Base-by-base conservation (phyloP, 2,113 vertebrate genomes). In the Thunnus thynnus region DNA sequence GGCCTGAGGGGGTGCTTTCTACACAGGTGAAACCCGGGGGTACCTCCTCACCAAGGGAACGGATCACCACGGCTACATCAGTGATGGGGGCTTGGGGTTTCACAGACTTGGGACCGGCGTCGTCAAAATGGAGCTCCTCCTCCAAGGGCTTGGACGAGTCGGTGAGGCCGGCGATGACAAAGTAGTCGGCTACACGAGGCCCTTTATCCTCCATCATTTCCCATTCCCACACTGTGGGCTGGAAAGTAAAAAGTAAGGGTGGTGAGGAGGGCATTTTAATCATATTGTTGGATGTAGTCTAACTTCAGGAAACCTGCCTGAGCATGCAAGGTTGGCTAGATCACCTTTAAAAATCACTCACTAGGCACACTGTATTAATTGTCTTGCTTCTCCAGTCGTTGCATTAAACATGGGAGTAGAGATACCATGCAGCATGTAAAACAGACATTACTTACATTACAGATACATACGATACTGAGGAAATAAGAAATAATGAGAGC, bases 121-220 rank as follows among this genome's bases (percentile, higher is more conserved):
- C 97, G 8, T 99, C 97, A 88, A 97, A 97, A 86, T 98, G 97
- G 86, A 98, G 95, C 88, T 99, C 97, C 80, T 99, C 97, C 89
- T 99, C 98, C 18, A 99, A 95, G 32, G 97, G 98, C 86, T 97
- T 99, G 71, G 97, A 97, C 41, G 94, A 94, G 82, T 98, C 96
- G 0, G 98, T 98, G 74, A 99, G 94, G 85, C 98, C 98, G 1
- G 98, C 98, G 85, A 99, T 96, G 89, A 99, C 98, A 83, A 99
- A 99, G 95, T 99, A 99, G 95, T 99, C 98, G 36, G 98, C 98
- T 88, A 99, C 98, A 92, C 97, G 98, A 84, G 96, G 97, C 52
- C 97, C 97, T 95, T 98, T 99, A 95, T 99, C 98, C 95, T 99
- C 98, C 96, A 97, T 97, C 97, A 98, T 99, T 92, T 96, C 96